Evolutionary conservation across 2,797 vertebrate species (phyloP).

Genomic region (Alectoris magna): DNA sequence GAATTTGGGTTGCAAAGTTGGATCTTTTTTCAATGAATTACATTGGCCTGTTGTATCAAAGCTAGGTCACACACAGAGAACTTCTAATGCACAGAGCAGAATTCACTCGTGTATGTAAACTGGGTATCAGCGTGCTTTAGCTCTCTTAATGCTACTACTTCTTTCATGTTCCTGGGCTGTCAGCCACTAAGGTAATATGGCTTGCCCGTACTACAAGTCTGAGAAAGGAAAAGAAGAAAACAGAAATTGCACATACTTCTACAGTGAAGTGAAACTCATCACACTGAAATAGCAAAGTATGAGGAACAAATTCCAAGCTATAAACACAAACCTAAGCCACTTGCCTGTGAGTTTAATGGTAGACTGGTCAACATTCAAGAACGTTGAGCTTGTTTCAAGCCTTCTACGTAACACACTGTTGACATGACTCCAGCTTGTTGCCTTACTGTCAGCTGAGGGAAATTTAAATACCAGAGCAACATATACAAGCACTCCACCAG

Average conservation of each 20-base stretch:
- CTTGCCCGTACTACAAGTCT: neutral
- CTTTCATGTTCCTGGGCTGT: neutral
- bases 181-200: neutral
- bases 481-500: constrained; percentile 66
- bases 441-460: constrained; percentile 46
- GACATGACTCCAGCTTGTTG: constrained; percentile 24
- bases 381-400: constrained; percentile 34
- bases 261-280: neutral
- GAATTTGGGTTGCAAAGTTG: neutral
- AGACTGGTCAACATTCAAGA: constrained; percentile 68
- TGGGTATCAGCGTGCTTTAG: neutral
- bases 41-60: neutral
- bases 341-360: constrained; percentile 75
- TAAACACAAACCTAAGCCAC: constrained; percentile 43
- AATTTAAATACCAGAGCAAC: constrained; percentile 77
- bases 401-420: constrained; percentile 56
- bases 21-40: neutral
- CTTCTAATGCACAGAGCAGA: neutral
- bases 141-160: neutral
- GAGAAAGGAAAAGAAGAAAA: constrained; percentile 1
- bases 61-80: neutral
- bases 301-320: constrained; percentile 15
- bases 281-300: neutral
- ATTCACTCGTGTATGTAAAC: neutral
- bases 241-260: neutral